Percentiles rank a stretch among this genome's conserved stretches.
These are phyloP conservation scores for Nothocercus nigrocapillus DNA, from an alignment of 2,113 vertebrate species.

Conservation along the genomic window DNA sequence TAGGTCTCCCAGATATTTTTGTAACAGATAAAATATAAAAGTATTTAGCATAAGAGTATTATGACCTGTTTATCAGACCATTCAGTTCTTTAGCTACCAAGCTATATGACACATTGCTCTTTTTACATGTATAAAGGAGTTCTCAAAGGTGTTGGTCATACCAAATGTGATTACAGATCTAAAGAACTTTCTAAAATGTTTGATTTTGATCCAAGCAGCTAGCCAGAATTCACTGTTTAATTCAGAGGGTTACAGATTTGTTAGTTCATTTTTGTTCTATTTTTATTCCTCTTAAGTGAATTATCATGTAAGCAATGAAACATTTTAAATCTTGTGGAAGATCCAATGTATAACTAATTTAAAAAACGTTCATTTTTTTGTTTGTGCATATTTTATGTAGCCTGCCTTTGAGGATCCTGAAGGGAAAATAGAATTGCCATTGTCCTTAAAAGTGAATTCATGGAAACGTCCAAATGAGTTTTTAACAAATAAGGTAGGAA, in stretches of 20 bases:
- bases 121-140: not conserved
- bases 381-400: constrained; percentile 65
- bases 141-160: not conserved
- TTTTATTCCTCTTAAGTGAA: not conserved
- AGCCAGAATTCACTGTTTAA: not conserved
- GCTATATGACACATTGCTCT: not conserved
- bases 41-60: not conserved
- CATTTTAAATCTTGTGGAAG: not conserved
- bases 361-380: not conserved
- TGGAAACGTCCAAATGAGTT: constrained; percentile 92
- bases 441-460: constrained; percentile 83
- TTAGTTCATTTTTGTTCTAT: not conserved
- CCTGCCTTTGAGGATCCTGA: constrained; percentile 90
- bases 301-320: not conserved
- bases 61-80: not conserved
- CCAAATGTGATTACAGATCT: not conserved
- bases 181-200: not conserved
- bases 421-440: constrained; percentile 86
- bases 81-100: not conserved
- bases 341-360: not conserved
- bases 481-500: constrained; percentile 81
- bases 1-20: not conserved
- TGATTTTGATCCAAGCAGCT: not conserved
- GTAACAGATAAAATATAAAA: not conserved
- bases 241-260: not conserved